Evolutionary conservation across 2,113 vertebrate genomes (phyloP).

Genomic region (Scalopus aquaticus): DNA sequence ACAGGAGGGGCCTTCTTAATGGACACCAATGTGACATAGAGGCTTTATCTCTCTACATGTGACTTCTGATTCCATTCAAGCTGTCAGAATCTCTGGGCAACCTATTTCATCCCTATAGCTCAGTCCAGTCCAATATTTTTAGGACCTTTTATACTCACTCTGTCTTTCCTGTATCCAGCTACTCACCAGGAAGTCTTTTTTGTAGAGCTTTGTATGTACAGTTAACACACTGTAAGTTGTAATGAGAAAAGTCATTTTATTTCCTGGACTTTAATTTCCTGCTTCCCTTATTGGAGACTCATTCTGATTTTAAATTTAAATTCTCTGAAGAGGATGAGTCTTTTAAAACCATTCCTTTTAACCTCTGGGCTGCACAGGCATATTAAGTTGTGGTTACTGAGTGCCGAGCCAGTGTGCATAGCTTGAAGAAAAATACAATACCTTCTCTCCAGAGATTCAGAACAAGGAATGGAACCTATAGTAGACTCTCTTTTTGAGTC

Average conservation of each 20-base stretch:
- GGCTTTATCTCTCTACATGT: too few relatives aligned
- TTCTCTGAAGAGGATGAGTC: background rate
- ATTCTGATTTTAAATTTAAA: background rate
- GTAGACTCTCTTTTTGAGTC: background rate
- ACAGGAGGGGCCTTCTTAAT: too few relatives aligned
- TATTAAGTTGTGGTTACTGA: background rate
- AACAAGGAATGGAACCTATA: background rate
- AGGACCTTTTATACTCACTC: too few relatives aligned
- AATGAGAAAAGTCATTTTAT: background rate
- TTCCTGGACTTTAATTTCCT: background rate
- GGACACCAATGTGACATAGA: too few relatives aligned
- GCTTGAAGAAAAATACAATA: background rate
- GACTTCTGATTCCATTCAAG: too few relatives aligned
- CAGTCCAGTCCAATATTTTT: too few relatives aligned
- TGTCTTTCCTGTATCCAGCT: too few relatives aligned
- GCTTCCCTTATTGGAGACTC: background rate
- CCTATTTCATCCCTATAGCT: too few relatives aligned
- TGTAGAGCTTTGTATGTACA: background rate
- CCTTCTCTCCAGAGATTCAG: background rate
- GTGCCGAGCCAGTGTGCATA: background rate
- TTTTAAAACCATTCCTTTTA: background rate
- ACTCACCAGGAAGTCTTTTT: background rate
- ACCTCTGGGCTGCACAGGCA: background rate
- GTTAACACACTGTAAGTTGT: background rate
- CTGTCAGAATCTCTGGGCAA: too few relatives aligned